Evolutionary conservation across 1,140 invertebrate species (phyloP).

Genomic region (Lysiphlebus fabarum): DNA sequence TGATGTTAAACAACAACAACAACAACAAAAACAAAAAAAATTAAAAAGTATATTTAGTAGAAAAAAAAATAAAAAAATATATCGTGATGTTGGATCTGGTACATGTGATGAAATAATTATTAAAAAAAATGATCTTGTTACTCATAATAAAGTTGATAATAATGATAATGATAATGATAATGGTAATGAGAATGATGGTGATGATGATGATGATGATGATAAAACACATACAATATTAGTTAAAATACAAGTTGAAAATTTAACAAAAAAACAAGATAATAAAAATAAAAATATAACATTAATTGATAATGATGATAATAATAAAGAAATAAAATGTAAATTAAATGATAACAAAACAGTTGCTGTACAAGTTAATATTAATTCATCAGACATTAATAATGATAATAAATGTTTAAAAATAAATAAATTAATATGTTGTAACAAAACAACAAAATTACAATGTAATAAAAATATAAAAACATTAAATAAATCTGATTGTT

Average conservation of each 20-base stretch:
- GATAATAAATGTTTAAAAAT: constrained; percentile 32
- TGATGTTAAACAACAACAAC: constrained; percentile 26
- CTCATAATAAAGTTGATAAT: too few species aligned
- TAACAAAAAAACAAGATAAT: constrained; percentile 30
- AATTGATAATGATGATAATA: too few species aligned
- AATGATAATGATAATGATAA: constrained; percentile 3
- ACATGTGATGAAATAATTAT: constrained; percentile 9
- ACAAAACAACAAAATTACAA: constrained; percentile 29
- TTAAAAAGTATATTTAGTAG: constrained; percentile 26
- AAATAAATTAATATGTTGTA: constrained; percentile 30
- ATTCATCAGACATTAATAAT: constrained; percentile 31
- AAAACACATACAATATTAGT: constrained; percentile 32
- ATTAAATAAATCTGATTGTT: background rate
- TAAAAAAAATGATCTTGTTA: constrained; percentile 2
- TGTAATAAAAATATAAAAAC: constrained; percentile 26
- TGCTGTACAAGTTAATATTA: constrained; percentile 29
- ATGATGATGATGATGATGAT: constrained; percentile 13
- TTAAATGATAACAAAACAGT: constrained; percentile 27
- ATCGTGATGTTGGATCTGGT: background rate
- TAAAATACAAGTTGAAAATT: constrained; percentile 44
- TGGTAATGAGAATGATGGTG: background rate
- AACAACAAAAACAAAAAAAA: constrained; percentile 32
- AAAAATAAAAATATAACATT: too few species aligned
- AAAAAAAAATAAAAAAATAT: constrained; percentile 26
- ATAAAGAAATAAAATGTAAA: constrained; percentile 10